Conservation (phyloP, 1,140 invertebrate genomes). For the Platorchestia sp. region DNA sequence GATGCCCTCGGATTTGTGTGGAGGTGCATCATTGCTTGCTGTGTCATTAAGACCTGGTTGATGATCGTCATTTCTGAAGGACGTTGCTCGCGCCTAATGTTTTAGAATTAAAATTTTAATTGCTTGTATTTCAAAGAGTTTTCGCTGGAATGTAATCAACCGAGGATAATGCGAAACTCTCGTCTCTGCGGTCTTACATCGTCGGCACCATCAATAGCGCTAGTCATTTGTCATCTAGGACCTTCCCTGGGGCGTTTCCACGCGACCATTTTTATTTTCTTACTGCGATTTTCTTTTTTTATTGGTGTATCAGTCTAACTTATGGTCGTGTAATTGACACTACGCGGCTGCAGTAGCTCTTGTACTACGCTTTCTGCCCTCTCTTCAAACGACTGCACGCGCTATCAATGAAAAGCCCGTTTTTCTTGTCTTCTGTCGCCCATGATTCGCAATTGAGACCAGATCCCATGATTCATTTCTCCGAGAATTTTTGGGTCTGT, state of each 20-base stretch:
- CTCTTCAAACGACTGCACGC: neutral
- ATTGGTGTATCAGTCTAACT: slow-evolving; percentile 44
- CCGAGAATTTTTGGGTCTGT: slow-evolving; percentile 3
- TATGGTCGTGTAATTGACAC: slow-evolving; percentile 44
- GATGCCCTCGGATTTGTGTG: neutral
- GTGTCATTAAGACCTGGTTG: neutral
- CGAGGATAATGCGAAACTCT: neutral
- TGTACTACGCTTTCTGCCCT: slow-evolving; percentile 21
- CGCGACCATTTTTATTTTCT: neutral
- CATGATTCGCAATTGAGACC: slow-evolving; percentile 13
- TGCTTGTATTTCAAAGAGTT: slow-evolving; percentile 16
- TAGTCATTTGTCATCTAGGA: slow-evolving; percentile 33
- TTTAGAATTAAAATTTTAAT: neutral
- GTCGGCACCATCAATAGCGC: neutral
- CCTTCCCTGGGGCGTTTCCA: neutral
- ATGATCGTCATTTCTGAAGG: neutral
- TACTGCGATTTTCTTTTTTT: neutral
- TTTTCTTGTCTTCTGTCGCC: slow-evolving; percentile 15
- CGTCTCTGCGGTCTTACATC: neutral
- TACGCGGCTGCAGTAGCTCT: slow-evolving; percentile 1
- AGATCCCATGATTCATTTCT: neutral
- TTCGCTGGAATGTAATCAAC: neutral
- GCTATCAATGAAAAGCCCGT: slow-evolving; percentile 32
- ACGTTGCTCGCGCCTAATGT: neutral
- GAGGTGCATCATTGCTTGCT: neutral